Base-by-base conservation (phyloP, 1,140 invertebrate genomes). In the Elysia chlorotica region DNA sequence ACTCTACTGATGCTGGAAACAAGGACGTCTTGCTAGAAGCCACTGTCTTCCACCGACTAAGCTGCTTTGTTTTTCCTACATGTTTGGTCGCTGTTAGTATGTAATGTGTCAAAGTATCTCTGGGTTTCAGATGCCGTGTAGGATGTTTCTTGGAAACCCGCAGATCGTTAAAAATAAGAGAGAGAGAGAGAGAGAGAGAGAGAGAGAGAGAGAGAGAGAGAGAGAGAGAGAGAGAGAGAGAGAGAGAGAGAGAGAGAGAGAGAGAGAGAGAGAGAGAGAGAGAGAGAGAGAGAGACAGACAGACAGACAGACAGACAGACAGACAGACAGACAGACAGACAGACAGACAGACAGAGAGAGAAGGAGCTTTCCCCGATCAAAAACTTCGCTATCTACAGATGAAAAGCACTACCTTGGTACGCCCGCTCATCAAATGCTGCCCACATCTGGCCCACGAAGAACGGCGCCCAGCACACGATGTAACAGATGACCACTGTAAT, bases 401-500 rank as follows among this genome's bases (percentile, higher is more conserved):
- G n/a, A n/a, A n/a, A n/a, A n/a, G n/a, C n/a, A n/a, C n/a, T n/a
- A n/a, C n/a, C n/a, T n/a, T n/a, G n/a, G n/a, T n/a, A n/a, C n/a
- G n/a, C n/a, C n/a, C n/a, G n/a, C n/a, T n/a, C n/a, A 38, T 82
- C 82, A 37, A 67, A 84, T 2, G 81, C 82, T n/a, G 78, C 78
- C 81, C 81, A 84, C 77, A 84, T 77, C 78, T 91, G 91, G 30
- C 88, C 88, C 25, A 89, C 79, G 77, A 89, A 90, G 81, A 94
- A 94, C 0, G 93, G 93, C 31, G 89, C 89, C 75, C 92, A 93
- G 71, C 92, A 93, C 25, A 92, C 86, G n/a, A 92, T 89, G 85
- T 93, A 94, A 77, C 93, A 91, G 53, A 89, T 79, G 67, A 94
- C 91, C 28, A 94, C 93, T 0, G 91, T 91, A 28, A 94, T 85